Conservation (phyloP, 2,888 invertebrate species). For the Prostheceraeus crozeri region DNA sequence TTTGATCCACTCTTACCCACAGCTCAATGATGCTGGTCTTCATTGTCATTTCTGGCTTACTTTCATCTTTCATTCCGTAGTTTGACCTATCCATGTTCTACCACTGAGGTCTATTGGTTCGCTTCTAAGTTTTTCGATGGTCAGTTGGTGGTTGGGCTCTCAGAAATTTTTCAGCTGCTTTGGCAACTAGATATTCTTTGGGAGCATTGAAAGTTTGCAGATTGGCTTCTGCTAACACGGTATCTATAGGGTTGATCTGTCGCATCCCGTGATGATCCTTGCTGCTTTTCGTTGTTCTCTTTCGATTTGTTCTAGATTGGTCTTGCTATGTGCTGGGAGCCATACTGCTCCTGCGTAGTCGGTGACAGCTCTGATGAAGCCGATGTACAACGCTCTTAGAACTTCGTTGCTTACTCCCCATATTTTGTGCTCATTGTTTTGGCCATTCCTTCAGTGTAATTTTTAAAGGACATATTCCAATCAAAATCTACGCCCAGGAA, state of each 20-base stretch:
- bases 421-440: slow-evolving; percentile 26
- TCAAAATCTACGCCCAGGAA: slow-evolving; percentile 9
- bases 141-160: too few species aligned
- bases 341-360: slow-evolving; percentile 17
- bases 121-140: too few species aligned
- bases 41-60: too few species aligned
- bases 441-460: slow-evolving; percentile 1
- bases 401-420: not conserved
- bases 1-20: too few species aligned
- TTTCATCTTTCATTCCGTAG: too few species aligned
- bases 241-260: not conserved
- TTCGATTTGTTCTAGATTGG: not conserved
- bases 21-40: too few species aligned
- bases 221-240: too few species aligned
- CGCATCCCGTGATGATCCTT: slow-evolving; percentile 15
- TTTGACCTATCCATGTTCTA: too few species aligned
- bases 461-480: slow-evolving; percentile 15
- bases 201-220: too few species aligned
- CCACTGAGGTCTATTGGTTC: too few species aligned
- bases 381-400: slow-evolving; percentile 22
- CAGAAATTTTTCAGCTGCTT: too few species aligned
- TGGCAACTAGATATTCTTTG: too few species aligned
- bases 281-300: not conserved
- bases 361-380: slow-evolving; percentile 21
- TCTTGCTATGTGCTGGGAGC: not conserved